Conservation (phyloP, 2,113 vertebrate species). For the Caloenas nicobarica region DNA sequence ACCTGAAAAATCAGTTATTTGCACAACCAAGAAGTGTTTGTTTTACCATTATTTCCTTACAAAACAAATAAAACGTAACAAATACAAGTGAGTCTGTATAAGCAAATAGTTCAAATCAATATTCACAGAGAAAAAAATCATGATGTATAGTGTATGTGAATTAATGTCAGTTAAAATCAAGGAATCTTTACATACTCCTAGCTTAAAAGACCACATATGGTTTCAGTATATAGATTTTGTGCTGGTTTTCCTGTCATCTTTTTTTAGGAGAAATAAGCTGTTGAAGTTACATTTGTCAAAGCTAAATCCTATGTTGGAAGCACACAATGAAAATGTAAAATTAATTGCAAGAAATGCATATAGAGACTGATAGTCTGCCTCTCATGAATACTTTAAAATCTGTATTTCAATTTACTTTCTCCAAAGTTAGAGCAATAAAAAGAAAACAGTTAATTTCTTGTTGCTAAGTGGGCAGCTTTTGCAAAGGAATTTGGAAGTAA, state of each 20-base stretch:
- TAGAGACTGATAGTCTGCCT: not conserved
- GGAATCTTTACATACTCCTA: not conserved
- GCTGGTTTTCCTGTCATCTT: not conserved
- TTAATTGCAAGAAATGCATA: not conserved
- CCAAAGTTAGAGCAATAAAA: conserved; percentile 1
- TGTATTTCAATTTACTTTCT: conserved; percentile 13
- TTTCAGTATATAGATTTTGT: not conserved
- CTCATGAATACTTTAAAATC: not conserved
- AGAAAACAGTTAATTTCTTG: not conserved
- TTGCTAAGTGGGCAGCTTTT: not conserved
- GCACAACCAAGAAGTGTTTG: not conserved
- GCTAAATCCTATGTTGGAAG: conserved; percentile 21
- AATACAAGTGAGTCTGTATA: not conserved
- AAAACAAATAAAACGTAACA: not conserved
- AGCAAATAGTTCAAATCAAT: not conserved
- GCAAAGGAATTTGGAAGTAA: not conserved
- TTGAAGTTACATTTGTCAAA: conserved; percentile 31
- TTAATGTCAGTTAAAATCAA: conserved; percentile 3
- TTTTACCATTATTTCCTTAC: not conserved
- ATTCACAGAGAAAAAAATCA: not conserved
- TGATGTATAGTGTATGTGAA: not conserved
- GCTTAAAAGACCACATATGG: conserved; percentile 30
- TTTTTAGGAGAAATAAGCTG: conserved; percentile 33
- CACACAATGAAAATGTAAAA: conserved; percentile 13
- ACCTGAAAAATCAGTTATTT: not conserved